Evolutionary conservation across 2,888 invertebrate species (phyloP).

Genomic region (Abscondita cerata): DNA sequence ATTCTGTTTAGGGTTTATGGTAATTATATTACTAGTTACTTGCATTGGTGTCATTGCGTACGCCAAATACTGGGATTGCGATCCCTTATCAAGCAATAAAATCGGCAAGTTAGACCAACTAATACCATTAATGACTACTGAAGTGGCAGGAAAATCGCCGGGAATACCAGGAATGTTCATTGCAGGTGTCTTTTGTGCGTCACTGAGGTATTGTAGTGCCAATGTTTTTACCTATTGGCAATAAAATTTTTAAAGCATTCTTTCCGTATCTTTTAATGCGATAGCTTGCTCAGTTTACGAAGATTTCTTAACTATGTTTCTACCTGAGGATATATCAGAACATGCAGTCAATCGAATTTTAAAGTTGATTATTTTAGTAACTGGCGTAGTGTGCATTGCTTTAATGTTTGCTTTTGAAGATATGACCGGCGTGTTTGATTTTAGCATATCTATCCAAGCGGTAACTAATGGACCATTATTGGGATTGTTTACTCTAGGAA

Average conservation of each 20-base stretch:
- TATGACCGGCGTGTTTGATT: slow-evolving; percentile 70
- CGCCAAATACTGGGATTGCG: slow-evolving; percentile 48
- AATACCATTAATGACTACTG: slow-evolving; percentile 63
- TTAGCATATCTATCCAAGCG: slow-evolving; percentile 67
- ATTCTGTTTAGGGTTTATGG: slow-evolving; percentile 38
- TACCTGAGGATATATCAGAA: slow-evolving; percentile 61
- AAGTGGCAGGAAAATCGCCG: slow-evolving; percentile 57
- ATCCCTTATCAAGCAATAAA: slow-evolving; percentile 43
- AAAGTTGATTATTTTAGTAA: slow-evolving; percentile 63
- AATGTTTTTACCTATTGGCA: too few relatives aligned
- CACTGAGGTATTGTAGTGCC: slow-evolving; percentile 65
- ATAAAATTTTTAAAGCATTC: slow-evolving; percentile 64
- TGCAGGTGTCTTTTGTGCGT: slow-evolving; percentile 76
- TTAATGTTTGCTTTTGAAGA: slow-evolving; percentile 66
- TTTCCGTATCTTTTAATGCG: slow-evolving; percentile 66
- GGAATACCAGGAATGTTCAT: slow-evolving; percentile 75
- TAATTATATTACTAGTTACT: slow-evolving; percentile 43
- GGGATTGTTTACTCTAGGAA: slow-evolving; percentile 70
- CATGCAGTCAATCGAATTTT: slow-evolving; percentile 64
- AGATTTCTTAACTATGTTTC: slow-evolving; percentile 64
- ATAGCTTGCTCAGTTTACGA: slow-evolving; percentile 67
- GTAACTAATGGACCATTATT: slow-evolving; percentile 69
- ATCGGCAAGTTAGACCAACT: slow-evolving; percentile 41
- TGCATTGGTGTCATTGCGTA: slow-evolving; percentile 48
- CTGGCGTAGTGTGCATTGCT: slow-evolving; percentile 61